Percentiles rank a stretch among this genome's conserved stretches.
phyloP scores from a whole-genome alignment of 2,888 invertebrate species.

The Tridacna crocea region DNA sequence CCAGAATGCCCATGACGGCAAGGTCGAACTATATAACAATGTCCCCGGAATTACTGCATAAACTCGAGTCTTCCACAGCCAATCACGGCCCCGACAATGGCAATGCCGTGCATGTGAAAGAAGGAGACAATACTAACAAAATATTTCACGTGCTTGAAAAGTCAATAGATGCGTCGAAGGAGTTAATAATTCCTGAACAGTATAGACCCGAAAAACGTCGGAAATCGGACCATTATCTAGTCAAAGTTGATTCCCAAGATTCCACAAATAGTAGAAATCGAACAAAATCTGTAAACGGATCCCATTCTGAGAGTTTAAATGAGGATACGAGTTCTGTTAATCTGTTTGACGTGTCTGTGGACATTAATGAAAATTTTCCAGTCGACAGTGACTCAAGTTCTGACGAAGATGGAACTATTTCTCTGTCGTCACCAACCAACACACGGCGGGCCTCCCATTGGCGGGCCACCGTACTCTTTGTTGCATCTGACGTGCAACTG shows the following conservation, averaged over 20 bases:
- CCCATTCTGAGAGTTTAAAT: neutral
- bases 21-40: constrained; percentile 57
- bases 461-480: constrained; percentile 72
- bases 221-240: neutral
- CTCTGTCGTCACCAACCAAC: constrained; percentile 22
- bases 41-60: constrained; percentile 54
- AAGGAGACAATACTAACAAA: constrained; percentile 9
- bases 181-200: constrained; percentile 41
- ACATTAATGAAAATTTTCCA: constrained; percentile 37
- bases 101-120: neutral
- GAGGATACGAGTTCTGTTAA: neutral
- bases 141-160: constrained; percentile 43
- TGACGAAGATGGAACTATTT: constrained; percentile 7
- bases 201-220: neutral
- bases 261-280: neutral
- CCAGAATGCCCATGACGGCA: constrained; percentile 51
- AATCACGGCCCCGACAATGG: neutral
- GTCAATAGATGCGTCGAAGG: constrained; percentile 47
- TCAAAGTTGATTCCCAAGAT: neutral
- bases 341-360: constrained; percentile 56
- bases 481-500: constrained; percentile 71
- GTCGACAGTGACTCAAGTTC: neutral
- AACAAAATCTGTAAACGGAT: neutral
- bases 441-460: constrained; percentile 63
- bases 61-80: constrained; percentile 28